Conservation (phyloP, 2,888 invertebrate species). For the Thymelicus acteon region DNA sequence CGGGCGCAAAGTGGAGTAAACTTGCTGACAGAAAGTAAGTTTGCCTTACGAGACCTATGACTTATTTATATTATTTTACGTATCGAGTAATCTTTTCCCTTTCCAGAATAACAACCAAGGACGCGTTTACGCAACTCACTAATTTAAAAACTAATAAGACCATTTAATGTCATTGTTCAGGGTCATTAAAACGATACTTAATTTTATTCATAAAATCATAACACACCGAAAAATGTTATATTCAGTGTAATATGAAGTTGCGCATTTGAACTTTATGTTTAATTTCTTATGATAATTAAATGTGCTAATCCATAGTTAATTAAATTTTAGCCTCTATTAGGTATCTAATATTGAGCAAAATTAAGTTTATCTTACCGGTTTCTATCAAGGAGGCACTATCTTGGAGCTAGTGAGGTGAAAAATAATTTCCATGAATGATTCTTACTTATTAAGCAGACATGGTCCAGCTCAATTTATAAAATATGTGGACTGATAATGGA, state of each 20-base stretch:
- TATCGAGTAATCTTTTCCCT: neutral
- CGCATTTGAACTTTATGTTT: neutral
- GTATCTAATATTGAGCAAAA: too few relatives aligned
- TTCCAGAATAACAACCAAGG: neutral
- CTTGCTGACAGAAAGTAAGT: slow-evolving; percentile 66
- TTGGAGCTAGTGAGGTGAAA: too few relatives aligned
- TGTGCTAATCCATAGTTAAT: too few relatives aligned
- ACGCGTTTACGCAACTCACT: neutral
- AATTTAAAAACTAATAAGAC: neutral
- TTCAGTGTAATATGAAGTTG: neutral
- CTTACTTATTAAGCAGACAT: too few relatives aligned
- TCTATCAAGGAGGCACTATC: too few relatives aligned
- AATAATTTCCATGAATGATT: too few relatives aligned
- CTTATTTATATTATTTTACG: neutral
- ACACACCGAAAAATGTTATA: neutral
- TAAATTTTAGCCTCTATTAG: too few relatives aligned
- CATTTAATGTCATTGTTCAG: neutral
- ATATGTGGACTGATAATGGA: too few relatives aligned
- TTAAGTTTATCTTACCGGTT: too few relatives aligned
- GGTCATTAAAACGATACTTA: neutral
- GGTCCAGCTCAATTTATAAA: too few relatives aligned
- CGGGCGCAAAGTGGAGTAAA: slow-evolving; percentile 75
- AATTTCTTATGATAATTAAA: neutral
- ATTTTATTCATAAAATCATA: slow-evolving; percentile 6
- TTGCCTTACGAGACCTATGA: neutral